A percentile compares a stretch with the other conserved stretches of the same genome.
Conservation (phyloP, 23 tunicate species). For the Trididemnum clinides region DNA sequence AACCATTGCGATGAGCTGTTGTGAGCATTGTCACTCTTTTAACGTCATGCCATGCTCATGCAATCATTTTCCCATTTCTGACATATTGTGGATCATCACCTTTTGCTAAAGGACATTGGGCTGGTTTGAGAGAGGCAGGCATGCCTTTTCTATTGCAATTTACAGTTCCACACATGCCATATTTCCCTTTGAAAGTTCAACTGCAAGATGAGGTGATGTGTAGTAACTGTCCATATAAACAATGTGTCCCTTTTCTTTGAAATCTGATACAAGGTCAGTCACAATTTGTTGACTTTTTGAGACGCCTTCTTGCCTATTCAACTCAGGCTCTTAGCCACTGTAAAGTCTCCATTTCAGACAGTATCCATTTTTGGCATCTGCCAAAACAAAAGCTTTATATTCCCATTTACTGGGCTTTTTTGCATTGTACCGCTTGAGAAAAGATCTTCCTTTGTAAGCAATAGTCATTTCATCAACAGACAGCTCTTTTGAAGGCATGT, state of each 20-base stretch:
- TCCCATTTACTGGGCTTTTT: conserved; percentile 28
- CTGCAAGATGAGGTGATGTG: conserved; percentile 12
- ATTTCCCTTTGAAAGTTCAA: conserved; percentile 1
- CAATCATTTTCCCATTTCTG: conserved; percentile 1
- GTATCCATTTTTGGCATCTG: conserved; percentile 33
- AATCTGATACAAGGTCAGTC: conserved; percentile 22
- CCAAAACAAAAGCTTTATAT: conserved; percentile 30
- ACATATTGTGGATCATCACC: conserved; percentile 31
- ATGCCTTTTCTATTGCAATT: conserved; percentile 35
- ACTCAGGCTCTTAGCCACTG: conserved; percentile 19
- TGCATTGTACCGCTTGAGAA: conserved; percentile 29
- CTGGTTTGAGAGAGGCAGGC: conserved; percentile 27
- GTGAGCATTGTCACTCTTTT: conserved; percentile 26
- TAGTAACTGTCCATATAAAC: conserved; percentile 39
- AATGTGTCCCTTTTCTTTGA: conserved; percentile 17
- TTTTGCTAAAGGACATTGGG: conserved; percentile 20
- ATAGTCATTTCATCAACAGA: conserved; percentile 37
- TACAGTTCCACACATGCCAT: conserved; percentile 40
- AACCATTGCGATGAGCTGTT: conserved; percentile 28
- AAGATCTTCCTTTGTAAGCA: conserved; percentile 26
- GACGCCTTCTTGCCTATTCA: conserved; percentile 14
- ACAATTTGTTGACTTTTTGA: conserved; percentile 28
- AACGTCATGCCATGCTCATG: conserved; percentile 40
- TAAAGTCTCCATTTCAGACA: conserved; percentile 28
- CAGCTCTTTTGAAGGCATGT: conserved; percentile 16